These are phyloP conservation scores for Teinopalpus imperialis DNA, from an alignment of 2,888 invertebrate species.

Conservation along the genomic window DNA sequence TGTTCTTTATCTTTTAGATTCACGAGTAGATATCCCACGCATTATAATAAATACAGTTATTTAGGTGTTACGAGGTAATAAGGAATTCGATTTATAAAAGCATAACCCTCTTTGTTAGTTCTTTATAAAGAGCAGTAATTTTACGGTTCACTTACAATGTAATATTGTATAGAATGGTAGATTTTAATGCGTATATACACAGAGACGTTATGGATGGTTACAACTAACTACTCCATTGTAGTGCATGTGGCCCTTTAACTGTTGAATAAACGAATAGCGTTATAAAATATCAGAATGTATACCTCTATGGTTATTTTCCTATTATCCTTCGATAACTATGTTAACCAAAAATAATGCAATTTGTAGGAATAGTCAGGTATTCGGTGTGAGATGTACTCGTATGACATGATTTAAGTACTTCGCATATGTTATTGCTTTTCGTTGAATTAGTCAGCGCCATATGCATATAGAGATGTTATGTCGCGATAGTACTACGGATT, in stretches of 20 bases:
- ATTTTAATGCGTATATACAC: neutral
- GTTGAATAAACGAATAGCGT: conserved; percentile 25
- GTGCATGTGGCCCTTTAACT: conserved; percentile 21
- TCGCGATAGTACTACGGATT: too few species aligned
- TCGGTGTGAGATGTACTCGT: too few species aligned
- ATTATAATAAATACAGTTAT: too few species aligned
- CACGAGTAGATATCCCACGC: too few species aligned
- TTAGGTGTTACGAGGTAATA: too few species aligned
- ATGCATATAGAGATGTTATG: neutral
- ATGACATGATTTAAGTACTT: conserved; percentile 12
- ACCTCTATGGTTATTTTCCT: conserved; percentile 19
- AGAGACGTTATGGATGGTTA: conserved; percentile 8
- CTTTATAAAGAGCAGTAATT: too few species aligned
- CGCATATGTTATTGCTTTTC: conserved; percentile 1
- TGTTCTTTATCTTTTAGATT: too few species aligned
- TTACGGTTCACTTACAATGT: too few species aligned
- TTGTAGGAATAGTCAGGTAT: conserved; percentile 11
- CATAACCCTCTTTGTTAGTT: too few species aligned
- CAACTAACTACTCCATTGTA: conserved; percentile 17
- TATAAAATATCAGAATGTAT: conserved; percentile 6
- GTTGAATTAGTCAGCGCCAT: neutral
- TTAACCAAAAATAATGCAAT: conserved; percentile 17
- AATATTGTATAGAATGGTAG: too few species aligned
- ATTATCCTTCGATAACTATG: conserved; percentile 7
- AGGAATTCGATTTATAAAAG: too few species aligned